phyloP scores from a whole-genome alignment of 1,140 invertebrate genomes.

The Dinothrombium tinctorium region DNA sequence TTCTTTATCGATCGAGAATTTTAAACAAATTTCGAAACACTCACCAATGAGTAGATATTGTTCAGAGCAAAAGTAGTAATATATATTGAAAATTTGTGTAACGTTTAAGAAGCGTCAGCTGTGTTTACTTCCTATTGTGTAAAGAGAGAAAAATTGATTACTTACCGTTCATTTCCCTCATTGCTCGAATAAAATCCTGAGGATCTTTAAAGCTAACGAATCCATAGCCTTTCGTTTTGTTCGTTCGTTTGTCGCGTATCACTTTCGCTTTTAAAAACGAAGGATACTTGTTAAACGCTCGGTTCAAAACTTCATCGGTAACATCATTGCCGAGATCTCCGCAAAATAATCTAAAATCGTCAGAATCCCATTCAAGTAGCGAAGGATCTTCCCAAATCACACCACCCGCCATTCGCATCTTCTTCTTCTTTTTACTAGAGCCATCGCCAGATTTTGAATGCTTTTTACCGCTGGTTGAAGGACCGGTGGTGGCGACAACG shows the following conservation, averaged over 20 bases:
- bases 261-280: constrained; percentile 89
- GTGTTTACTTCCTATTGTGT: too few relatives aligned
- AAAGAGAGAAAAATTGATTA: too few relatives aligned
- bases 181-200: constrained; percentile 86
- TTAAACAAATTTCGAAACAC: too few relatives aligned
- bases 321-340: constrained; percentile 98
- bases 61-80: too few relatives aligned
- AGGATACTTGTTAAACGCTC: constrained; percentile 83
- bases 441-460: neutral
- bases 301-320: constrained; percentile 75
- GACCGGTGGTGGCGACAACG: neutral
- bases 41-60: too few relatives aligned
- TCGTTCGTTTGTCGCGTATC: constrained; percentile 80
- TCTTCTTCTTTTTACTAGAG: constrained; percentile 32
- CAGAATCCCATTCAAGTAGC: constrained; percentile 70
- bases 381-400: constrained; percentile 66
- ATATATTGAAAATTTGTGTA: too few relatives aligned
- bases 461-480: constrained; percentile 7
- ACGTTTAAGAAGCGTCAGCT: too few relatives aligned
- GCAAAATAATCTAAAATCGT: constrained; percentile 95
- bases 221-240: constrained; percentile 96
- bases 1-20: too few relatives aligned
- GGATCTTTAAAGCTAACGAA: constrained; percentile 98
- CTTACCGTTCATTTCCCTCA: constrained; percentile 38
- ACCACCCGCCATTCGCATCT: constrained; percentile 69